Conservation (phyloP, 2,797 vertebrate genomes). For the Schizopygopsis malacanthus region DNA sequence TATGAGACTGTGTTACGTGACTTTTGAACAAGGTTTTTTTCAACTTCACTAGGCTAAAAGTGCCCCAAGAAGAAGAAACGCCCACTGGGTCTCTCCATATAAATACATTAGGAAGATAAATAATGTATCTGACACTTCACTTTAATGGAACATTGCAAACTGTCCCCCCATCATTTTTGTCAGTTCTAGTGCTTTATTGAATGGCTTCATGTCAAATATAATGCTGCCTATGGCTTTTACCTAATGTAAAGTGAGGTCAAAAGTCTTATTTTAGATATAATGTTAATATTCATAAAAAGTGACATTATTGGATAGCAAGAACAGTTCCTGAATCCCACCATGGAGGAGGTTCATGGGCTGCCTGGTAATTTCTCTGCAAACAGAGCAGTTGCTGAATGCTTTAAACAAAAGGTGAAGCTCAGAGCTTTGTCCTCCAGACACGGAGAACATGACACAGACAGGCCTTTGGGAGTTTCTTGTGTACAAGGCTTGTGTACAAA, state of each 20-base stretch:
- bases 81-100: constrained; percentile 20
- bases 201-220: constrained; percentile 37
- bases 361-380: constrained; percentile 39
- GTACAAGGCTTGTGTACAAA: constrained; percentile 26
- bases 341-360: not conserved
- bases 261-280: constrained; percentile 63
- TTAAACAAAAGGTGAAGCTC: constrained; percentile 34
- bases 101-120: constrained; percentile 58
- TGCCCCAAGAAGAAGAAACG: too few species aligned
- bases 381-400: not conserved
- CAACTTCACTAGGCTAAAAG: too few species aligned
- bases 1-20: too few species aligned
- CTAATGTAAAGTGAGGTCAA: constrained; percentile 52
- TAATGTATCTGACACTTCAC: constrained; percentile 57
- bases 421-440: constrained; percentile 37
- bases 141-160: constrained; percentile 58
- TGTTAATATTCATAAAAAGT: constrained; percentile 61
- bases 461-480: constrained; percentile 21
- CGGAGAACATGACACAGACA: not conserved
- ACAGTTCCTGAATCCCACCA: constrained; percentile 37
- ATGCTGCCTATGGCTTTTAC: constrained; percentile 18
- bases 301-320: constrained; percentile 60
- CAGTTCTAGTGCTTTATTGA: constrained; percentile 49
- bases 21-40: too few species aligned
- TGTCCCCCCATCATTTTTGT: constrained; percentile 45